A percentile compares a stretch with the other conserved stretches of the same genome.
Evolutionary conservation across 1,140 invertebrate genomes (phyloP).

Genomic region (Drosophila takahashii): DNA sequence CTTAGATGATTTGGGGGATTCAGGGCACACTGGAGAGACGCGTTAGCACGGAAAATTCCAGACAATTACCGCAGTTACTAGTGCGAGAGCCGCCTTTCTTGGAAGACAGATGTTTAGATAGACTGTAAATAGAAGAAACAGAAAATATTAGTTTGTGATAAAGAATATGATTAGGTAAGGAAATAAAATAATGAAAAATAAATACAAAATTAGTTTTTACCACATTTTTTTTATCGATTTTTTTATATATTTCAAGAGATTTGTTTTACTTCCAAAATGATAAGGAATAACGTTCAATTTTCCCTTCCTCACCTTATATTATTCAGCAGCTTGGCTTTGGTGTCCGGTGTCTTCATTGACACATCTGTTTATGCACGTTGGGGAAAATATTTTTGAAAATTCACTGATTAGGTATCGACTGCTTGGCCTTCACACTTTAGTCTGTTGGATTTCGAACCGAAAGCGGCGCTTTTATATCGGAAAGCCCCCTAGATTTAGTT

Average conservation of each 20-base stretch:
- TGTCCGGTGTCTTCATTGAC: slow-evolving; percentile 84
- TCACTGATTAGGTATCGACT: slow-evolving; percentile 20
- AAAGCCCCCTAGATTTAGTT: slow-evolving; percentile 3
- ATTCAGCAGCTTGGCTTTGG: slow-evolving; percentile 78
- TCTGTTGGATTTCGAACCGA: slow-evolving; percentile 21
- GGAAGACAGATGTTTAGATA: slow-evolving; percentile 81
- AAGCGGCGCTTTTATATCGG: slow-evolving; percentile 35
- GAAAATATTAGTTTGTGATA: neutral
- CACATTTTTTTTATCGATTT: too few relatives aligned
- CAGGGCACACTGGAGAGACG: slow-evolving; percentile 80
- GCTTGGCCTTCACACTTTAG: slow-evolving; percentile 26
- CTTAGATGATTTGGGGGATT: slow-evolving; percentile 22
- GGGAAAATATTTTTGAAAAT: slow-evolving; percentile 23
- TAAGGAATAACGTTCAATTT: too few relatives aligned
- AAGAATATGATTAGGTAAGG: neutral
- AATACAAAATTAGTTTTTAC: too few relatives aligned
- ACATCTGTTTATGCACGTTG: slow-evolving; percentile 64
- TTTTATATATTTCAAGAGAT: too few relatives aligned
- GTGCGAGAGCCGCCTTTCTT: slow-evolving; percentile 82
- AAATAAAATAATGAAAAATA: too few relatives aligned
- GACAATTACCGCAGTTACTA: slow-evolving; percentile 78
- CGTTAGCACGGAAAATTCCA: slow-evolving; percentile 79
- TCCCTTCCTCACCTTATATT: slow-evolving; percentile 73
- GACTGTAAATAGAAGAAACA: slow-evolving; percentile 36
- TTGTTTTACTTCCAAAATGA: neutral